Base-by-base conservation (phyloP, 2,113 vertebrate genomes). In the Hippocampus barbouri region DNA sequence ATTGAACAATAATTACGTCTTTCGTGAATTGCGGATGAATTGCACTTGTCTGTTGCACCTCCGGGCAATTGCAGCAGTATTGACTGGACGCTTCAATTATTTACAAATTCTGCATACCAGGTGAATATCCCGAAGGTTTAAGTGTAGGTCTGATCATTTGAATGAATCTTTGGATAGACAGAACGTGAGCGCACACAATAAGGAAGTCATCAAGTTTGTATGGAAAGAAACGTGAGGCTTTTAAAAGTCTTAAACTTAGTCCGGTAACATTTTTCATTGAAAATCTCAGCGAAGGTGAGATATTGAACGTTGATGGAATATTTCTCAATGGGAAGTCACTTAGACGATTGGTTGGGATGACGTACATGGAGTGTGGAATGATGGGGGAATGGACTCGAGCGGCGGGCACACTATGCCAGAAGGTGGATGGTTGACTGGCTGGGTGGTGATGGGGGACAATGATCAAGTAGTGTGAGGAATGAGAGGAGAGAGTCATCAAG, bases 281-380 rank as follows among this genome's bases (percentile, higher is more conserved):
- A 3, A n/a, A 11, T 56, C 21, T 56, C 21, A 8, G 8, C 6
- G 1, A 66, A 77, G 54, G 59, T 72, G 72, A 60, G 60, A 45
- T 74, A 77, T 64, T 59, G 65, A 40, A 49, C 14, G 27, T 41
- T 51, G 59, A 69, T 69, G 56, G 72, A 54, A 72, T 54, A 78
- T 74, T 69, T 77, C 27, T 77, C 69, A 77, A 77, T 73, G 77
- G 78, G 72, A 67, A 72, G 72, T 80, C 70, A 20, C 60, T 47
- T 54, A 23, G 70, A 60, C 57, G 1, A 82, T 67, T 56, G 72
- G 69, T 53, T 25, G 66, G 4, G 79, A 85, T 89, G 88, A 89
- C 86, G 88, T 80, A 87, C 72, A 16, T 54, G 72, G 78, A 71
- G 79, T 51, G 18, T 57, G 70, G 79, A 71, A 78, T 51, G 80